These are phyloP conservation scores for Ormyrus pomaceus DNA, from an alignment of 2,888 invertebrate species.

Conservation along the genomic window DNA sequence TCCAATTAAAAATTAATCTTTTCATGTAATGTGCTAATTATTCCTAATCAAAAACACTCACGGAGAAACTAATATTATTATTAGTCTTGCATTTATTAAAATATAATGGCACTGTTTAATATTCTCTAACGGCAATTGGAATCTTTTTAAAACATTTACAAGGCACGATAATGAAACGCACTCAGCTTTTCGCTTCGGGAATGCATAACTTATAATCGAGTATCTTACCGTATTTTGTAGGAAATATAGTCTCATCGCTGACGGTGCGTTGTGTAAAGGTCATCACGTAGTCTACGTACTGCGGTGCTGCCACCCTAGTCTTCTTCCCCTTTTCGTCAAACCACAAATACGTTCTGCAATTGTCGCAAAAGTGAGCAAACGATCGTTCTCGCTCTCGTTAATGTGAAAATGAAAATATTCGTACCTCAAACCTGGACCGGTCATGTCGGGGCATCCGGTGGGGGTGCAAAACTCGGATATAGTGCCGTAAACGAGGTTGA, in stretches of 20 bases:
- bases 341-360: constrained; percentile 94
- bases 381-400: not conserved
- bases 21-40: not conserved
- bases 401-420: not conserved
- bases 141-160: no score
- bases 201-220: no score
- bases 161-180: no score
- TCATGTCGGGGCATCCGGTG: constrained; percentile 97
- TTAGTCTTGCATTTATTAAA: no score
- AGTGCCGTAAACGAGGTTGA: constrained; percentile 98
- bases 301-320: constrained; percentile 96
- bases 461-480: constrained; percentile 99
- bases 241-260: constrained; percentile 97
- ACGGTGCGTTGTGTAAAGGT: constrained; percentile 98
- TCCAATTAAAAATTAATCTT: not conserved
- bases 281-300: constrained; percentile 99
- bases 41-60: no score
- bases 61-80: no score
- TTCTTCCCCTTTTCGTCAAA: constrained; percentile 99
- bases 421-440: constrained; percentile 94
- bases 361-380: constrained; percentile 35
- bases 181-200: no score
- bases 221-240: constrained; percentile 95
- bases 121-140: no score
- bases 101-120: no score